Evolutionary conservation across 2,797 vertebrate genomes (phyloP), one percentile per base, ranked within the genome.

Genomic region (Synaphobranchus kaupii): DNA sequence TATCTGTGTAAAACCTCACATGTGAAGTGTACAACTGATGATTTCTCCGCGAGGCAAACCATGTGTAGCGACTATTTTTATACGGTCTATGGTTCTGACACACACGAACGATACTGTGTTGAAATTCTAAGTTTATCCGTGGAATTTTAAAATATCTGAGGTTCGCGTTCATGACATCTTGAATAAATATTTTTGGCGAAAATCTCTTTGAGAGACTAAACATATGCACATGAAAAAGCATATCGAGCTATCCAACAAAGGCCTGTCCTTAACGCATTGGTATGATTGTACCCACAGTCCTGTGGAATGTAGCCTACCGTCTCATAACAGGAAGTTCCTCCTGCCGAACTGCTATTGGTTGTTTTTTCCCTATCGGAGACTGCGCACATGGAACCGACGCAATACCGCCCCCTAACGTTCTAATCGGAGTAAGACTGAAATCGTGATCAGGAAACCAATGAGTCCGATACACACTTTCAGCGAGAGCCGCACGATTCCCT

Each of bases 241-340:
- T 78, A 28, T 50, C 13, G 0, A 20, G 5, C n/a, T 25, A 20
- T 0, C 80, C n/a, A 44, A 34, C 25, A 5, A 48, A 8, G 39
- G 9, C 6, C 0, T 4, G 3, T 1, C 63, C 9, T 0, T 5
- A 2, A 39, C 1, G 12, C 78, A 88, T 86, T 76, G 87, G 87
- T 28, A 0, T 15, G 1, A n/a, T n/a, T n/a, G n/a, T n/a, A n/a
- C n/a, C n/a, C n/a, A n/a, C n/a, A n/a, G n/a, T n/a, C n/a, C n/a
- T n/a, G n/a, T n/a, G n/a, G n/a, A 66, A 88, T 60, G 71, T 15
- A 13, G 15, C 47, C 3, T 80, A 10, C 80, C 8, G 10, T 48
- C 83, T 90, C 87, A 63, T 90, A 90, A 89, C 91, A 91, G 94
- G 93, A 95, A 94, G 88, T 22, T 6, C 0, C 0, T 34, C 0